Conservation (phyloP, 2,888 invertebrate species). For the Teinopalpus imperialis region DNA sequence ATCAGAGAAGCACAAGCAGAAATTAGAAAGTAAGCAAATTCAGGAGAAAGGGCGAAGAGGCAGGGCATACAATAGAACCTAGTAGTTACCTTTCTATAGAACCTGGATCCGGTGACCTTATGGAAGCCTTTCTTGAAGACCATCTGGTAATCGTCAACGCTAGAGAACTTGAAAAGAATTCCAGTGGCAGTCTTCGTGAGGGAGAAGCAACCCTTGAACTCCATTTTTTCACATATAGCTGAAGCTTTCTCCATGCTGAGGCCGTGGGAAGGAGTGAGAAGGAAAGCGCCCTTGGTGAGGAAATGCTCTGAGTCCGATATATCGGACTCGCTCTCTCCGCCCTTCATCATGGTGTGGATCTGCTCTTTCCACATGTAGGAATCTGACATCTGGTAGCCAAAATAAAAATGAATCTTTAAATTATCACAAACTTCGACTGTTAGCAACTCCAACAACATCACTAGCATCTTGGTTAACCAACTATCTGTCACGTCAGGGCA, state of each 20-base stretch:
- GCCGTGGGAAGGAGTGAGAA: slow-evolving; percentile 92
- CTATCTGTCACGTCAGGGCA: no score
- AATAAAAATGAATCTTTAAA: slow-evolving; percentile 18
- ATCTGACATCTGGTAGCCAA: slow-evolving; percentile 68
- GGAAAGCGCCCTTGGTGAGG: slow-evolving; percentile 91
- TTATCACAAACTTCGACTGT: slow-evolving; percentile 11
- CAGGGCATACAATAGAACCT: slow-evolving; percentile 29
- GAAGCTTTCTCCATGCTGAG: slow-evolving; percentile 93
- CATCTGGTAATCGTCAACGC: slow-evolving; percentile 92
- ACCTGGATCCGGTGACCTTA: slow-evolving; percentile 91
- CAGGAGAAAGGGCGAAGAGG: slow-evolving; percentile 53
- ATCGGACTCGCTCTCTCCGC: slow-evolving; percentile 91
- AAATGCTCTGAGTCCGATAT: slow-evolving; percentile 89
- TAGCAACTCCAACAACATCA: no score
- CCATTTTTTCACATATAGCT: slow-evolving; percentile 93
- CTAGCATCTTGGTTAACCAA: no score
- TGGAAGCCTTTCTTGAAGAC: slow-evolving; percentile 94
- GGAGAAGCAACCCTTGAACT: slow-evolving; percentile 92
- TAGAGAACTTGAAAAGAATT: slow-evolving; percentile 93
- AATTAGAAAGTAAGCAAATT: slow-evolving; percentile 24
- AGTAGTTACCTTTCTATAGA: slow-evolving; percentile 89
- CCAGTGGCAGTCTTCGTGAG: slow-evolving; percentile 94
- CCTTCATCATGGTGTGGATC: slow-evolving; percentile 83
- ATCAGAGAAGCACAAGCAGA: slow-evolving; percentile 24
- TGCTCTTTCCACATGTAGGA: slow-evolving; percentile 79